Percentiles rank a stretch among this genome's conserved stretches.
Evolutionary conservation across 2,797 vertebrate genomes (phyloP).

Genomic region (Galaxias olidus): DNA sequence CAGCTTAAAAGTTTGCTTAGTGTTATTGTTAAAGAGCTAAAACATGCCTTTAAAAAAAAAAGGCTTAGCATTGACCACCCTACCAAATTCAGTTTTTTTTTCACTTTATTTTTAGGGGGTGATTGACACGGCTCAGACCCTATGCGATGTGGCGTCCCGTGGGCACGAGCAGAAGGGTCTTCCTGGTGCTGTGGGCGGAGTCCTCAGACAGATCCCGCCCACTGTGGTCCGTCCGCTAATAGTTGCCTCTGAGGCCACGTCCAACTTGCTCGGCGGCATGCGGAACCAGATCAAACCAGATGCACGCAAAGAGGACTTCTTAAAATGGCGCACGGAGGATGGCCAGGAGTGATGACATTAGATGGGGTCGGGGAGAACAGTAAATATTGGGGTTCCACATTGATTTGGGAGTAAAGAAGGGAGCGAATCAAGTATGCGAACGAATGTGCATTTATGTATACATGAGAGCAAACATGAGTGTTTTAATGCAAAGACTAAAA

Average conservation of each 20-base stretch:
- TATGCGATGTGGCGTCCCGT: slow-evolving; percentile 88
- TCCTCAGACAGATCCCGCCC: slow-evolving; percentile 91
- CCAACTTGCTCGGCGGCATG: slow-evolving; percentile 91
- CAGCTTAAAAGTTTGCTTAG: not conserved
- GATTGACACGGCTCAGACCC: slow-evolving; percentile 89
- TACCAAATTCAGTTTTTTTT: not conserved
- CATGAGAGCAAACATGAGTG: slow-evolving; percentile 19
- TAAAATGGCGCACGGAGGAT: slow-evolving; percentile 90
- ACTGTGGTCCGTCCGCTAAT: slow-evolving; percentile 91
- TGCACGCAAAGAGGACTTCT: slow-evolving; percentile 87
- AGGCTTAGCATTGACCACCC: too few species aligned
- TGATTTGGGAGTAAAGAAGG: slow-evolving; percentile 4
- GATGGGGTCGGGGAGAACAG: not conserved
- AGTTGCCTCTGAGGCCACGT: slow-evolving; percentile 90
- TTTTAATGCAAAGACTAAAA: slow-evolving; percentile 34
- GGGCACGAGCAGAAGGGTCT: slow-evolving; percentile 93
- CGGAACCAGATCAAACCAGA: slow-evolving; percentile 94
- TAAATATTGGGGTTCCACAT: not conserved
- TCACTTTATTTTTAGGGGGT: slow-evolving; percentile 74
- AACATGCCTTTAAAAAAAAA: not conserved
- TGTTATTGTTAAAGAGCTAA: not conserved
- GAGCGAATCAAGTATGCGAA: slow-evolving; percentile 16
- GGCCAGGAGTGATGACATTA: slow-evolving; percentile 78
- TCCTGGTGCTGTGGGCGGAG: slow-evolving; percentile 88
- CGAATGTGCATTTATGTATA: not conserved